Evolutionary conservation across 2,888 invertebrate genomes (phyloP).

Genomic region (Therioaphis trifolii): DNA sequence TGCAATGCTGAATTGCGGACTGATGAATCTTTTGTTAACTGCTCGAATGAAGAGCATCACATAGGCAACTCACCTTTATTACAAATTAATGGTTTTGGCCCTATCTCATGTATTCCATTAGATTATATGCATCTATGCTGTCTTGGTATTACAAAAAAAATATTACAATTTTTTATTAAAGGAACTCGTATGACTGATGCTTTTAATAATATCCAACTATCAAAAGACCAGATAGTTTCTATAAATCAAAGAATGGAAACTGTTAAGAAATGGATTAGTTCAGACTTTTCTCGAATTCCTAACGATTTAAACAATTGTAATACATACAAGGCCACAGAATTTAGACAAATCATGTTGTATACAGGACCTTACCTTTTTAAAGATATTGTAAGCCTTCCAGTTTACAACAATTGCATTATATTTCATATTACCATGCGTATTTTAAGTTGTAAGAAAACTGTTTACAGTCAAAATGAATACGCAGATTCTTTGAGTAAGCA

Average conservation of each 20-base stretch:
- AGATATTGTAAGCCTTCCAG: background rate
- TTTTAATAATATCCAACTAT: background rate
- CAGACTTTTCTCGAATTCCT: constrained; percentile 3
- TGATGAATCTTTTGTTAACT: background rate
- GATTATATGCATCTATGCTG: constrained; percentile 11
- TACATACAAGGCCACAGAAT: background rate
- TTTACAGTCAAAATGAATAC: background rate
- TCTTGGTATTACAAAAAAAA: constrained; percentile 6
- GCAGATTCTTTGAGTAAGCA: background rate
- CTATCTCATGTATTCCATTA: background rate
- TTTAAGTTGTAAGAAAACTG: constrained; percentile 9
- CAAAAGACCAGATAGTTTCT: constrained; percentile 12
- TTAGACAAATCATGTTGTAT: constrained; percentile 8
- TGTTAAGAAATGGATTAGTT: background rate
- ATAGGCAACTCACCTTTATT: background rate
- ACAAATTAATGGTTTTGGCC: background rate
- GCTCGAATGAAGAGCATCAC: constrained; percentile 5
- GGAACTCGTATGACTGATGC: background rate
- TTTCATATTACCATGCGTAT: constrained; percentile 4
- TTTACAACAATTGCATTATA: background rate
- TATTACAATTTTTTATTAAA: background rate
- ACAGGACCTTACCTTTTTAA: constrained; percentile 12
- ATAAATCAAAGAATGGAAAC: constrained; percentile 3
- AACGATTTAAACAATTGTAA: background rate
- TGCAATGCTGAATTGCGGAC: background rate